Evolutionary conservation across 2,888 invertebrate genomes (phyloP).

Genomic region (Drosophila recens): DNA sequence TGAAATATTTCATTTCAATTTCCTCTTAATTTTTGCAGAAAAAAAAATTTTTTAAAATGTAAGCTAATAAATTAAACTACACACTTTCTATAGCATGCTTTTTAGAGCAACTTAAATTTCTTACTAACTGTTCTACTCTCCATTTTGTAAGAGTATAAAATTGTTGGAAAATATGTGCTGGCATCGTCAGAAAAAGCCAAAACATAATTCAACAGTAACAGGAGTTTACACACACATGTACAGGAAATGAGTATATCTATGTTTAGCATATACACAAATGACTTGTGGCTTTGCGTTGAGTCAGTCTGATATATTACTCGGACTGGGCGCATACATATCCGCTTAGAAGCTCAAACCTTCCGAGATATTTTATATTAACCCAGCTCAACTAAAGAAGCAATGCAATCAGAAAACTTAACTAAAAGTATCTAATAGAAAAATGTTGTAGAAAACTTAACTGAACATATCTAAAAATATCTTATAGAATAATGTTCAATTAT

Average conservation of each 20-base stretch:
- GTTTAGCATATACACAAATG: slow-evolving; percentile 19
- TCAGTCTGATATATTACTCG: slow-evolving; percentile 22
- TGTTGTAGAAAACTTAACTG: background rate
- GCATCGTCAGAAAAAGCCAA: slow-evolving; percentile 1
- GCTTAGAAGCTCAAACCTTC: background rate
- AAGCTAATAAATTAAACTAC: no score
- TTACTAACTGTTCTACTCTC: background rate
- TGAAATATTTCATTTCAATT: background rate
- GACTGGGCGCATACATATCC: slow-evolving; percentile 3
- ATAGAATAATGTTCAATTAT: background rate
- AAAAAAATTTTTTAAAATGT: no score
- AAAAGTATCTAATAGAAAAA: background rate
- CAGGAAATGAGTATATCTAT: slow-evolving; percentile 26
- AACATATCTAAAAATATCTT: background rate
- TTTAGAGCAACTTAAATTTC: background rate
- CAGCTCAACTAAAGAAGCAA: slow-evolving; percentile 6
- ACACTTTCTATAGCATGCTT: slow-evolving; percentile 3
- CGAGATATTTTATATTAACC: background rate
- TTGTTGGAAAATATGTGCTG: background rate
- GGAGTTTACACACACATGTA: slow-evolving; percentile 20
- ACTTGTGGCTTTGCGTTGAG: slow-evolving; percentile 30
- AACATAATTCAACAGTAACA: slow-evolving; percentile 39
- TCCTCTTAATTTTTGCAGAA: background rate
- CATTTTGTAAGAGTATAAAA: slow-evolving; percentile 9
- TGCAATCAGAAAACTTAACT: slow-evolving; percentile 4